Evolutionary conservation across 2,797 vertebrate species (phyloP), one percentile per base, ranked within the genome.

Genomic region (Salarias fasciatus): DNA sequence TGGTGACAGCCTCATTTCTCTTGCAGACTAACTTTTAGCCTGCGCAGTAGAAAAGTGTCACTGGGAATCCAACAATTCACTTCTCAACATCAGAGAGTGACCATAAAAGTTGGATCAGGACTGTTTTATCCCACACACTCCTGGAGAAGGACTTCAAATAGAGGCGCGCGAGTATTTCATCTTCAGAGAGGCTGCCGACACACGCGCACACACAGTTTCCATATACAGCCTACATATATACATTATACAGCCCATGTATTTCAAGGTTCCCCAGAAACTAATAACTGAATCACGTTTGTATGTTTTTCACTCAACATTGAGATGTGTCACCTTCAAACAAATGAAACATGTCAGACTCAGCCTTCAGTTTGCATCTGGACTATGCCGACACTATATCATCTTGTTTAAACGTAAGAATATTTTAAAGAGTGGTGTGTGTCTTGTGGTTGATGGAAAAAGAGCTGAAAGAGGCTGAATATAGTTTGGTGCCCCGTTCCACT

Each of bases 191-290:
- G 41, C 31, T 4, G 28, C 30, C 9, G n/a, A 43, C 38, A 40
- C 38, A 40, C 38, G 40, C 38, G 40, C 11, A 40, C 38, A 40
- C 12, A 40, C 11, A 30, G 2, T 15, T 46, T 46, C 33, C 31
- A 42, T 12, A 49, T 35, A 35, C 48, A 52, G 42, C 5, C 28
- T n/a, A 6, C 47, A 24, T 36, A 18, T 51, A n/a, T n/a, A n/a
- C n/a, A n/a, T n/a, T 12, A 49, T 35, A 35, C 48, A 52, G 42
- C 5, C 28, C n/a, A 6, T 47, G 24, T 36, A 18, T 51, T 52
- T 53, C 44, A 42, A 56, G 31, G 24, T 36, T 33, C n/a, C 50
- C 46, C 69, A 47, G 56, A 73, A 59, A 51, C 11, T 55, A 41
- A 60, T 60, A 35, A 63, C 36, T 29, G 65, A 37, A 41, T 57